phyloP scores from a whole-genome alignment of 2,113 vertebrate genomes.

The Pollimyrus isidori region DNA sequence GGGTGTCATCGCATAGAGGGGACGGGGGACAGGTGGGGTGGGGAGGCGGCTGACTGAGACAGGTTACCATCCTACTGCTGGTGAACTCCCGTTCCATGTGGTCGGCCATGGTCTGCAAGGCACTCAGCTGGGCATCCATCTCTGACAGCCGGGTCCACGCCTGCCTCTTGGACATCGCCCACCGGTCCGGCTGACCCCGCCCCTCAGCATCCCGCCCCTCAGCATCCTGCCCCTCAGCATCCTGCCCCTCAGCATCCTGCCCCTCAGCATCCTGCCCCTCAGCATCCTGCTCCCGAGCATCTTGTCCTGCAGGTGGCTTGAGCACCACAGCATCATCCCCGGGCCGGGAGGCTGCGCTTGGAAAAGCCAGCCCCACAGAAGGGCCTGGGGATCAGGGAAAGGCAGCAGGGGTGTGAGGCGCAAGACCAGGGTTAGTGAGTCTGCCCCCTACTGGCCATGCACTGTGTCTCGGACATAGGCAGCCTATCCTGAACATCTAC shows the following conservation, averaged over 20 bases:
- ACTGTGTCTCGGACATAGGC: background rate
- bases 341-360: constrained; percentile 11
- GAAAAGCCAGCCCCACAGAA: background rate
- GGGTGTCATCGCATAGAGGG: background rate
- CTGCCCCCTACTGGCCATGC: background rate
- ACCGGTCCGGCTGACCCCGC: constrained; percentile 21
- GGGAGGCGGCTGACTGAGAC: background rate
- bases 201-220: background rate
- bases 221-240: constrained; percentile 18
- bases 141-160: constrained; percentile 62
- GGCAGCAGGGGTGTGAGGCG: background rate
- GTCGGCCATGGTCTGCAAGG: constrained; percentile 70
- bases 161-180: constrained; percentile 34
- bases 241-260: background rate
- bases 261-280: constrained; percentile 26
- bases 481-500: background rate
- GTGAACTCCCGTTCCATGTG: constrained; percentile 72
- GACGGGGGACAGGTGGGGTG: background rate
- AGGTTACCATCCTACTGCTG: constrained; percentile 53
- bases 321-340: constrained; percentile 33
- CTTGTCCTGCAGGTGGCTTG: constrained; percentile 21
- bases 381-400: constrained; percentile 24
- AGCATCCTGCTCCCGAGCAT: background rate
- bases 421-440: background rate
- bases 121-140: constrained; percentile 65